These are phyloP conservation scores for Epirrhoe alternata DNA, from an alignment of 2,888 invertebrate genomes.

Conservation along the genomic window DNA sequence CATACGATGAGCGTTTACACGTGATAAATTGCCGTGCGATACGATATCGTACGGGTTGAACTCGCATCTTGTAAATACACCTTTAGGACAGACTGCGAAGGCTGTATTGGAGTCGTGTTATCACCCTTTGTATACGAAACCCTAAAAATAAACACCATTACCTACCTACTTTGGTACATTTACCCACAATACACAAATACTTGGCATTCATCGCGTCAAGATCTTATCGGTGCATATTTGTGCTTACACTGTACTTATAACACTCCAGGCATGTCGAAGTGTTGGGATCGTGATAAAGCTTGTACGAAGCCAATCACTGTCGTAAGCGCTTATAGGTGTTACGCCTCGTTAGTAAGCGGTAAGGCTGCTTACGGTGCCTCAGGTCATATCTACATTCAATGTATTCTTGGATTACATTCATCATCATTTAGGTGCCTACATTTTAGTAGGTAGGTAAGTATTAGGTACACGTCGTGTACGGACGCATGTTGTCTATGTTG, in stretches of 20 bases:
- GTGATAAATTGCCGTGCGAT: no score
- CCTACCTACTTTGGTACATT: background rate
- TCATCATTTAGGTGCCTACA: background rate
- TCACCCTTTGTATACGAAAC: no score
- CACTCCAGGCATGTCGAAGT: slow-evolving; percentile 9
- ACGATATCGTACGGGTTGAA: no score
- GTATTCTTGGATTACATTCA: slow-evolving; percentile 19
- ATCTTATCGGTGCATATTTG: background rate
- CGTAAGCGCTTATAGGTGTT: slow-evolving; percentile 23
- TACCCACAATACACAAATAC: background rate
- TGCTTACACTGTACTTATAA: slow-evolving; percentile 3
- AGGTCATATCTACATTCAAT: slow-evolving; percentile 20
- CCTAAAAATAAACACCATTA: no score
- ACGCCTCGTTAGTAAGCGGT: slow-evolving; percentile 28
- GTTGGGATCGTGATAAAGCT: slow-evolving; percentile 39
- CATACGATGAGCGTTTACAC: no score
- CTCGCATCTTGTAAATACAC: no score
- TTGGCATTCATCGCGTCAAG: background rate
- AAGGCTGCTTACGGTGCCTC: slow-evolving; percentile 23
- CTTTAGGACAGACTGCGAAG: no score
- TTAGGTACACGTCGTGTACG: background rate
- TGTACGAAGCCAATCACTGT: slow-evolving; percentile 31
- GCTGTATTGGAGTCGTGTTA: no score
- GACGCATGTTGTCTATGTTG: background rate
- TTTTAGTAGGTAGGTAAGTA: no score